These are phyloP conservation scores for Melanostoma mellinum DNA, from an alignment of 2,888 invertebrate genomes.

Conservation along the genomic window DNA sequence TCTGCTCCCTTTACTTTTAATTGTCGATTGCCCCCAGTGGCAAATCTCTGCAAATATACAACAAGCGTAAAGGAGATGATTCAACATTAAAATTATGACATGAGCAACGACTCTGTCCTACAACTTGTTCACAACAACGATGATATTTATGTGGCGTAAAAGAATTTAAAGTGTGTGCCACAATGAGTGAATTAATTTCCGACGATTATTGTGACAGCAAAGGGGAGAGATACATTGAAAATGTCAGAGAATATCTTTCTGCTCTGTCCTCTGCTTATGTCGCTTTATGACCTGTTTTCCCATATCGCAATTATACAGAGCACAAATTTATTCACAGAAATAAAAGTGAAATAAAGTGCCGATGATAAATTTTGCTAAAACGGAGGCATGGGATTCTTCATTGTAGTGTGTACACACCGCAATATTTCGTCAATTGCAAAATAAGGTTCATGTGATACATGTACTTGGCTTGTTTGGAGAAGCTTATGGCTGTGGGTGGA, in stretches of 20 bases:
- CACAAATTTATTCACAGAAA: not conserved
- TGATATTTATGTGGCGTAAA: slow-evolving; percentile 7
- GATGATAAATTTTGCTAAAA: slow-evolving; percentile 37
- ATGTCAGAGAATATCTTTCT: slow-evolving; percentile 5
- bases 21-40: slow-evolving; percentile 19
- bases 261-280: not conserved
- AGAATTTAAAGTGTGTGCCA: slow-evolving; percentile 26
- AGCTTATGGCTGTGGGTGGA: too few relatives aligned
- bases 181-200: slow-evolving; percentile 39
- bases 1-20: slow-evolving; percentile 43
- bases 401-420: not conserved
- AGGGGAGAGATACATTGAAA: not conserved
- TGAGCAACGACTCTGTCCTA: too few relatives aligned
- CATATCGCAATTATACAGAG: too few relatives aligned
- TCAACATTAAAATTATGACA: too few relatives aligned
- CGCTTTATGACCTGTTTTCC: too few relatives aligned
- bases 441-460: not conserved
- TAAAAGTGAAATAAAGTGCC: slow-evolving; percentile 22
- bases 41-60: too few relatives aligned
- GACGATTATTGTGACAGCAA: slow-evolving; percentile 40
- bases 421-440: slow-evolving; percentile 33
- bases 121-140: too few relatives aligned
- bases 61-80: too few relatives aligned
- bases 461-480: too few relatives aligned
- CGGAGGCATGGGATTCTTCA: slow-evolving; percentile 23